Conservation (phyloP, 2,888 invertebrate species). For the Drosophila longiperda region DNA sequence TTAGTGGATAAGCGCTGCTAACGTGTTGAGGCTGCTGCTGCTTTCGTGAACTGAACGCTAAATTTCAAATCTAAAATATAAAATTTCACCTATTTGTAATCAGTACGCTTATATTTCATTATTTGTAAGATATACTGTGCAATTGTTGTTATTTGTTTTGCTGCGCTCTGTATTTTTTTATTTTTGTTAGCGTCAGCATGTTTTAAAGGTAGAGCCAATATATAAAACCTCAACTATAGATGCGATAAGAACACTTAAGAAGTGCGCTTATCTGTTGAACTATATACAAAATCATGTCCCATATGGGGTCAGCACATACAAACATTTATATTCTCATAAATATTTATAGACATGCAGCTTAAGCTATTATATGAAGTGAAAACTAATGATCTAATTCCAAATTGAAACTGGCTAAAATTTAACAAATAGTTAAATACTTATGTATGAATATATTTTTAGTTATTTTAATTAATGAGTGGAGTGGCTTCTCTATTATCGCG, state of each 20-base stretch:
- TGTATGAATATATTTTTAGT: background rate
- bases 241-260: slow-evolving; percentile 49
- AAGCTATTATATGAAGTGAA: background rate
- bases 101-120: slow-evolving; percentile 67
- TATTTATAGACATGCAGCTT: slow-evolving; percentile 12
- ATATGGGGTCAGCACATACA: slow-evolving; percentile 3
- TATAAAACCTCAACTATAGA: slow-evolving; percentile 15
- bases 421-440: slow-evolving; percentile 5
- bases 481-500: slow-evolving; percentile 56
- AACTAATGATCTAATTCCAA: background rate
- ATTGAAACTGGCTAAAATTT: background rate
- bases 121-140: slow-evolving; percentile 44
- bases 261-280: slow-evolving; percentile 43
- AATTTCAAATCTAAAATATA: slow-evolving; percentile 61
- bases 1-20: slow-evolving; percentile 24
- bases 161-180: slow-evolving; percentile 58
- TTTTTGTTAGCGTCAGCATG: slow-evolving; percentile 63
- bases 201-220: slow-evolving; percentile 43
- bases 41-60: slow-evolving; percentile 52
- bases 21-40: slow-evolving; percentile 50
- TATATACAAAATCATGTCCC: background rate
- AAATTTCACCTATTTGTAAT: slow-evolving; percentile 67
- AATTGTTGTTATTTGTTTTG: slow-evolving; percentile 37
- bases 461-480: slow-evolving; percentile 8
- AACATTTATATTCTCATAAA: background rate